Evolutionary conservation across 1,140 invertebrate species (phyloP), one percentile per base, ranked within the genome.

Genomic region (Papilio dardanus): DNA sequence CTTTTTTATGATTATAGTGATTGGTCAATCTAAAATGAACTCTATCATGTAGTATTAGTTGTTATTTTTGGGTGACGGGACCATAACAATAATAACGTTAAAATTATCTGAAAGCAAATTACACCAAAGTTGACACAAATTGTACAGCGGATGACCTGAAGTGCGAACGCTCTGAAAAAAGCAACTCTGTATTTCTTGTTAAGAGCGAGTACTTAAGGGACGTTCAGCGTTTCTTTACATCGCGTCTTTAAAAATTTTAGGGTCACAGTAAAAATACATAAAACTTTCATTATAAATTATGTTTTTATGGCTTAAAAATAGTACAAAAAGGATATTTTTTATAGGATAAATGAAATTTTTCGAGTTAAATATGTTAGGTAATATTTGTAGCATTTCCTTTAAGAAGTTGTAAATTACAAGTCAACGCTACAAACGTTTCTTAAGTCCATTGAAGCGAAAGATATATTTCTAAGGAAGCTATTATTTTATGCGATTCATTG

Each of bases 101-200:
- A 50, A 50, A 62, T 12, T 62, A 16, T 62, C 54, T 12, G 24
- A 62, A 24, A 54, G 54, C 21, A 12, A 14, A 62, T 24, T 28
- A 62, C 30, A 62, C n/a, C n/a, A 62, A 62, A 30, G 54, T 62
- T 62, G 54, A 62, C 54, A 62, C 21, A 62, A 62, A 62, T 54
- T 54, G 21, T 54, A 62, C 30, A 28, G 28, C 24, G 21, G 24
- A 28, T 62, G 54, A 62, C 54, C 24, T 62, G 24, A 62, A 62
- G 24, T 62, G 54, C 54, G 28, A 10, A 28, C 14, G 24, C 3
- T 28, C 12, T 16, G 54, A 62, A 62, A 62, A 58, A 62, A 62
- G 54, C 24, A 30, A 16, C n/a, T n/a, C n/a, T n/a, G n/a, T n/a
- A n/a, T 28, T 62, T 28, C 24, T 54, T 54, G 54, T 30, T 12